A percentile compares a stretch with the other conserved stretches of the same genome.
phyloP scores from a whole-genome alignment of 1,140 invertebrate species.

The Drosophila baimaii region DNA sequence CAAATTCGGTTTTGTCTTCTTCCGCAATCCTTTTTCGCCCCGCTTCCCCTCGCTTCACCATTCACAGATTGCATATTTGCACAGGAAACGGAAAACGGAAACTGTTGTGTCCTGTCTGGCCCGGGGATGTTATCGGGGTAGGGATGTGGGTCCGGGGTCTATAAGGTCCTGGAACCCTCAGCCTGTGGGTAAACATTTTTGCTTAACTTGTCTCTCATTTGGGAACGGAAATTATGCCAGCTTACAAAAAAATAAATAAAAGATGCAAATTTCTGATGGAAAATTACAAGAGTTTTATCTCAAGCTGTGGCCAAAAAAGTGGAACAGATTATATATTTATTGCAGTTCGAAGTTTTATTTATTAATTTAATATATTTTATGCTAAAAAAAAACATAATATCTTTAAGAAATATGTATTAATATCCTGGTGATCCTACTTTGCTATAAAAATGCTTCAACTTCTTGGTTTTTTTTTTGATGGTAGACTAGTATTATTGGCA shows the following conservation, averaged over 20 bases:
- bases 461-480: too few relatives aligned
- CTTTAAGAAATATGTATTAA: too few relatives aligned
- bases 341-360: not conserved
- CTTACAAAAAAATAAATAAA: not conserved
- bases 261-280: not conserved
- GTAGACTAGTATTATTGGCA: too few relatives aligned
- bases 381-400: too few relatives aligned
- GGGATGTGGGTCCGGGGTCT: not conserved
- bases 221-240: conserved; percentile 34
- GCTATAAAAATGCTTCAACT: too few relatives aligned
- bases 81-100: conserved; percentile 57
- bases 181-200: not conserved
- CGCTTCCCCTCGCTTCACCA: not conserved
- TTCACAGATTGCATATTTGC: conserved; percentile 33
- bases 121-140: conserved; percentile 2
- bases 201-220: conserved; percentile 3
- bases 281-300: conserved; percentile 4
- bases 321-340: not conserved
- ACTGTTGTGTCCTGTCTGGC: conserved; percentile 32
- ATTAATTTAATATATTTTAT: not conserved
- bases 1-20: not conserved
- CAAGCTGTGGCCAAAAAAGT: too few relatives aligned
- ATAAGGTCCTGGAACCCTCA: not conserved
- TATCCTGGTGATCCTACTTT: too few relatives aligned
- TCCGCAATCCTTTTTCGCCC: conserved; percentile 11